phyloP scores from a whole-genome alignment of 1,140 invertebrate species.

The Adoxophyes honmai region DNA sequence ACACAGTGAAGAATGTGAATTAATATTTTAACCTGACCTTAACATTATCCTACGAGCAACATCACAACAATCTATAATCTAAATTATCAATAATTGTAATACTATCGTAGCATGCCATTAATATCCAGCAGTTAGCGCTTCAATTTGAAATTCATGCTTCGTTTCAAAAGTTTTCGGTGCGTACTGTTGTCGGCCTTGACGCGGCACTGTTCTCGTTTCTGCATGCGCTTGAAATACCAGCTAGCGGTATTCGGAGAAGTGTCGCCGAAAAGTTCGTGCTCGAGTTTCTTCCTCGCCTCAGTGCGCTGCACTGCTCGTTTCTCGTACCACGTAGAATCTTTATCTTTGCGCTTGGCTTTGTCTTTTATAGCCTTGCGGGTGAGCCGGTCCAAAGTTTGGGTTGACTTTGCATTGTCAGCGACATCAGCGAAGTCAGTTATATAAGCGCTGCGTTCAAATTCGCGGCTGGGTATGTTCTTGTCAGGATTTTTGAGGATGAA shows the following conservation, averaged over 20 bases:
- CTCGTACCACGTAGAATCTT: constrained; percentile 52
- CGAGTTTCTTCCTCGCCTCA: constrained; percentile 50
- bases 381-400: not conserved
- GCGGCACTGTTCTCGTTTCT: constrained; percentile 59
- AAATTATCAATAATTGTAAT: not conserved
- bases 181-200: constrained; percentile 42
- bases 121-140: constrained; percentile 25
- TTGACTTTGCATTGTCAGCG: not conserved
- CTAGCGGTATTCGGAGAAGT: constrained; percentile 44
- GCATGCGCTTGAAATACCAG: constrained; percentile 70
- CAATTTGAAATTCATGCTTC: constrained; percentile 46
- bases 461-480: constrained; percentile 18
- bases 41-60: constrained; percentile 2
- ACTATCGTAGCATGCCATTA: not conserved
- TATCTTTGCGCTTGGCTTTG: constrained; percentile 19
- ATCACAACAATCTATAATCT: constrained; percentile 14
- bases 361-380: not conserved
- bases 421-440: constrained; percentile 23
- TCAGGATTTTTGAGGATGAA: constrained; percentile 24
- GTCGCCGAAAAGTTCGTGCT: constrained; percentile 51
- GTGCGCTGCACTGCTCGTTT: constrained; percentile 45
- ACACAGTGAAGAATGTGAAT: not conserved
- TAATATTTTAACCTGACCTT: not conserved
- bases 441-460: constrained; percentile 27
- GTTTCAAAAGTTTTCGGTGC: constrained; percentile 35